These are phyloP conservation scores for Hedychridium roseum DNA, from an alignment of 2,888 invertebrate species.

Conservation along the genomic window DNA sequence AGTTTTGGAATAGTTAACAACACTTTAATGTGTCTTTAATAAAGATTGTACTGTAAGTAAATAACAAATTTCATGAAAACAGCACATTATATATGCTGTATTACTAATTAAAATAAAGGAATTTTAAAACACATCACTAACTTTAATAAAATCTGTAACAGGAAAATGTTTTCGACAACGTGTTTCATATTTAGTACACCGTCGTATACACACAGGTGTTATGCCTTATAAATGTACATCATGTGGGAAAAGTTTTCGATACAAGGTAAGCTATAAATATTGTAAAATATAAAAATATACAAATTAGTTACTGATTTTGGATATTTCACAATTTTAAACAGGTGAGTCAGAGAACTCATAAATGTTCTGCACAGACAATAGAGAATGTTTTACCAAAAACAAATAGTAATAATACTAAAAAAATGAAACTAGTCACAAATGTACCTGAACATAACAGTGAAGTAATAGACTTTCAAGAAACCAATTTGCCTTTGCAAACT, in stretches of 20 bases:
- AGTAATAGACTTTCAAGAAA: slow-evolving; percentile 16
- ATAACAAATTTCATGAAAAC: slow-evolving; percentile 5
- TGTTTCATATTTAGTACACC: slow-evolving; percentile 85
- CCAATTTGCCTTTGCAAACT: slow-evolving; percentile 18
- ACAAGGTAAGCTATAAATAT: slow-evolving; percentile 69
- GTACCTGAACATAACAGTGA: slow-evolving; percentile 20
- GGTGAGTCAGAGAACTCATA: slow-evolving; percentile 85
- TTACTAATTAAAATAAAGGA: no score
- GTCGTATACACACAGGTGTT: slow-evolving; percentile 83
- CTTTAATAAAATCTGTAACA: slow-evolving; percentile 49
- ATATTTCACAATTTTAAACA: slow-evolving; percentile 45
- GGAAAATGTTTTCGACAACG: slow-evolving; percentile 88
- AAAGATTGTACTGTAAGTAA: slow-evolving; percentile 2
- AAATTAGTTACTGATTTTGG: slow-evolving; percentile 7
- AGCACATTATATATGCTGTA: slow-evolving; percentile 12
- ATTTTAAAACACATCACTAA: not conserved
- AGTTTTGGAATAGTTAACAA: slow-evolving; percentile 1
- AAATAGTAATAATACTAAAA: no score
- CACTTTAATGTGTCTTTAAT: slow-evolving; percentile 1
- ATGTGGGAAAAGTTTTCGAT: slow-evolving; percentile 83
- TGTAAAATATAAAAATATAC: slow-evolving; percentile 4
- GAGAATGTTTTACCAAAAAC: no score
- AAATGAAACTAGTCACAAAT: no score
- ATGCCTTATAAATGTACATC: slow-evolving; percentile 87
- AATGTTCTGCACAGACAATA: slow-evolving; percentile 74